These are phyloP conservation scores for Platorchestia sp. DNA, from an alignment of 1,140 invertebrate species.

Conservation along the genomic window DNA sequence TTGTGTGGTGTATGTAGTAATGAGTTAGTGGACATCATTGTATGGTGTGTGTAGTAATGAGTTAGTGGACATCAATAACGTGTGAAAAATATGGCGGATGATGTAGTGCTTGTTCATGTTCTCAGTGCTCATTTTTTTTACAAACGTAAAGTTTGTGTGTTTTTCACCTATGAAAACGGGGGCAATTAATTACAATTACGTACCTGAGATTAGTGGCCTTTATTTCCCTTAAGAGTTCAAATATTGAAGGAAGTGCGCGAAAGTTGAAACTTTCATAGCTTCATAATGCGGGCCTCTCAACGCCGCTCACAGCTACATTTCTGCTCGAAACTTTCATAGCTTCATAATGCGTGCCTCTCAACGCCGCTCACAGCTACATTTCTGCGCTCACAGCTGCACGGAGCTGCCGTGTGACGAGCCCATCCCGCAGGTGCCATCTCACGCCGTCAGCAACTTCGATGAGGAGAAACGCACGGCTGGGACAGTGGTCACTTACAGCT, in stretches of 20 bases:
- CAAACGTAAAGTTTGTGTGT: no score
- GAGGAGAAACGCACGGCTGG: not conserved
- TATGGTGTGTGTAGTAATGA: no score
- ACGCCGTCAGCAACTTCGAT: constrained; percentile 24
- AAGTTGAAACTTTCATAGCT: not conserved
- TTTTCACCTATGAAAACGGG: no score
- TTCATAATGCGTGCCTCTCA: not conserved
- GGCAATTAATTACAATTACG: no score
- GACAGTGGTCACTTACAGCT: not conserved
- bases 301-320: not conserved
- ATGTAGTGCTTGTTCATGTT: no score
- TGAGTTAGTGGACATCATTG: no score
- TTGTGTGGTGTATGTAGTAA: no score
- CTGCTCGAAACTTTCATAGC: not conserved
- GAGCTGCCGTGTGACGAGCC: not conserved
- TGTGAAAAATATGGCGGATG: no score
- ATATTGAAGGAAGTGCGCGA: not conserved
- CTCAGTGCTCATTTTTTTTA: no score
- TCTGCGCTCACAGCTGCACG: not conserved
- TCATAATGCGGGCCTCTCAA: not conserved
- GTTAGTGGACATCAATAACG: no score
- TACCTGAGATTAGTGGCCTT: no score
- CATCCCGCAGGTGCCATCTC: constrained; percentile 20
- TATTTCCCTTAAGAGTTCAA: not conserved
- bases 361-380: not conserved